A percentile compares a stretch with the other conserved stretches of the same genome.
Evolutionary conservation across 2,888 invertebrate genomes (phyloP).

Genomic region (Sesamia inferens): DNA sequence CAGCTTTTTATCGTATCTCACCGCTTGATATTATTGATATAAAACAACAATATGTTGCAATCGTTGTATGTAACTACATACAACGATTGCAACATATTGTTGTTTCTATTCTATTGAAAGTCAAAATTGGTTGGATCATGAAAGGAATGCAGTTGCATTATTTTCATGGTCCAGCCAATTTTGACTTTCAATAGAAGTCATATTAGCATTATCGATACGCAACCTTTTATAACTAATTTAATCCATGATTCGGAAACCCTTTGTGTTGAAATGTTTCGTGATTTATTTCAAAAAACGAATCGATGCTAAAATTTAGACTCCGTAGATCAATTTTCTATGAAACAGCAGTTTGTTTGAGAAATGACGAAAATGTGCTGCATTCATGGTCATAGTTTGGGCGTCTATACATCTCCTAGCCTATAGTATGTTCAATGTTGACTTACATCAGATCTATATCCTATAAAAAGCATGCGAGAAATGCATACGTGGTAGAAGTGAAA

Average conservation of each 20-base stretch:
- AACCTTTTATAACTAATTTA: not conserved
- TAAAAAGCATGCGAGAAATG: no score
- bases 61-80: slow-evolving; percentile 31
- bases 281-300: not conserved
- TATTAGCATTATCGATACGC: no score
- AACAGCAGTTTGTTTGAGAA: no score
- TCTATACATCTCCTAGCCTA: not conserved
- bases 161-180: not conserved
- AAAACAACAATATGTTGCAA: slow-evolving; percentile 66
- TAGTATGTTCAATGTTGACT: not conserved
- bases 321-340: not conserved
- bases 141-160: no score
- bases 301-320: not conserved
- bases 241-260: not conserved
- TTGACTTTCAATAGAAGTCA: no score
- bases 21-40: slow-evolving; percentile 65
- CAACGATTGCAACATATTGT: no score
- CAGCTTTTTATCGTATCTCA: slow-evolving; percentile 79
- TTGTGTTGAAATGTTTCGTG: not conserved
- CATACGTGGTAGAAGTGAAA: no score
- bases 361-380: not conserved
- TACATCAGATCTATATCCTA: not conserved
- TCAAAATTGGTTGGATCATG: no score
- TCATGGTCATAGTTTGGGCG: not conserved
- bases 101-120: no score